These are phyloP conservation scores for Pteropus alecto DNA, from an alignment of 2,113 vertebrate species.

Conservation along the genomic window DNA sequence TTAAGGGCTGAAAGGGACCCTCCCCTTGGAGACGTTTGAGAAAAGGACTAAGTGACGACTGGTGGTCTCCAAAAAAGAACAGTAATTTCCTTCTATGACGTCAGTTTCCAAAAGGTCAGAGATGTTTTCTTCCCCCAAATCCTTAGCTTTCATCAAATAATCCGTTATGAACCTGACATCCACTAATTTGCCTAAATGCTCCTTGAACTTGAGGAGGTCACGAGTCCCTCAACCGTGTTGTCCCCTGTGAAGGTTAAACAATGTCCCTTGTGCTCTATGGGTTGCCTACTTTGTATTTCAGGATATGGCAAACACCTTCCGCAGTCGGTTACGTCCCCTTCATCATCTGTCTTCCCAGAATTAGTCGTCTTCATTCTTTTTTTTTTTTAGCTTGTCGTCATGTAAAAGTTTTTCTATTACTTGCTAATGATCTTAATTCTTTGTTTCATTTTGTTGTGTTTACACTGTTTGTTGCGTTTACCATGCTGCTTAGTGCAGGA, in stretches of 20 bases:
- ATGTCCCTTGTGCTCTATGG: not conserved
- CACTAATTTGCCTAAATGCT: constrained; percentile 40
- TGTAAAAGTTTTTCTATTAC: not conserved
- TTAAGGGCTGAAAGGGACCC: not conserved
- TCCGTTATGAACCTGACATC: constrained; percentile 43
- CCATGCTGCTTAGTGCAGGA: not conserved
- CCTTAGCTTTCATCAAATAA: constrained; percentile 42
- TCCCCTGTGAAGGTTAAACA: not conserved
- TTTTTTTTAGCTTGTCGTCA: not conserved
- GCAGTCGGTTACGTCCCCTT: no score
- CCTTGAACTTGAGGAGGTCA: constrained; percentile 44
- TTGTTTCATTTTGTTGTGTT: not conserved
- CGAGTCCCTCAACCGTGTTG: not conserved
- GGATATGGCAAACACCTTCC: not conserved
- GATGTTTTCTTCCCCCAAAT: constrained; percentile 30
- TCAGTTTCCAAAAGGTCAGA: constrained; percentile 68
- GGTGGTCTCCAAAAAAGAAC: constrained; percentile 8
- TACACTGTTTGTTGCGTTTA: not conserved
- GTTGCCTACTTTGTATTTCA: not conserved
- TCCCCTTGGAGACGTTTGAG: constrained; percentile 34
- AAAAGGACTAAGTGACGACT: not conserved
- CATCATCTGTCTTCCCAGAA: not conserved
- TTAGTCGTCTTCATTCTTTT: not conserved
- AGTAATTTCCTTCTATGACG: constrained; percentile 48
- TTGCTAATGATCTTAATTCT: not conserved